A percentile compares a stretch with the other conserved stretches of the same genome.
Conservation (phyloP, 1,140 invertebrate species). For the Aradophagus sp. region DNA sequence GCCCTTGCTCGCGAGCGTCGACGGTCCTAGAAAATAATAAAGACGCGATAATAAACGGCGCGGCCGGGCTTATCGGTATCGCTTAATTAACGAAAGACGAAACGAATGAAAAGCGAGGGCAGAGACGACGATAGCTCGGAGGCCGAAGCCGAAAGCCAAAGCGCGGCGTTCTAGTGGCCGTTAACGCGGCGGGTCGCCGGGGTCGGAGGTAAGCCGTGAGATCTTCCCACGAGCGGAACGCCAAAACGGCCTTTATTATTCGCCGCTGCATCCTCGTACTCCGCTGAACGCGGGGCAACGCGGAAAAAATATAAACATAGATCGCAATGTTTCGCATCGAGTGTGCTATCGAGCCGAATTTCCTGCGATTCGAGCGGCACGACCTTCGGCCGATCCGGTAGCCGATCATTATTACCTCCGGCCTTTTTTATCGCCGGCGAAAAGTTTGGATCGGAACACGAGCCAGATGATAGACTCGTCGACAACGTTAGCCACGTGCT, state of each 20-base stretch:
- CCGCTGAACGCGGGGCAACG: conserved; percentile 39
- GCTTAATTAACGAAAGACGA: conserved; percentile 63
- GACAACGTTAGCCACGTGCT: conserved; percentile 26
- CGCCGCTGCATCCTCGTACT: conserved; percentile 55
- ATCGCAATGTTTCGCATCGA: conserved; percentile 51
- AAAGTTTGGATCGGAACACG: conserved; percentile 46
- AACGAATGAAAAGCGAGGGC: conserved; percentile 59
- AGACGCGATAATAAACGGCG: conserved; percentile 22
- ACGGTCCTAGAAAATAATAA: conserved; percentile 29
- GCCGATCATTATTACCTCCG: conserved; percentile 43
- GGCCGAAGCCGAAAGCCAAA: conserved; percentile 54
- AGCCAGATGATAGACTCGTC: conserved; percentile 48
- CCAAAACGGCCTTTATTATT: conserved; percentile 62
- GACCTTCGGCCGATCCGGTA: conserved; percentile 42
- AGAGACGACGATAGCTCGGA: conserved; percentile 56
- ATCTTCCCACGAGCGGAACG: conserved; percentile 67
- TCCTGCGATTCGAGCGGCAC: conserved; percentile 32
- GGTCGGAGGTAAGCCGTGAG: conserved; percentile 69
- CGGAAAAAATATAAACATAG: conserved; percentile 57
- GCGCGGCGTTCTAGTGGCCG: conserved; percentile 57
- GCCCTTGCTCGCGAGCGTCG: conserved; percentile 16
- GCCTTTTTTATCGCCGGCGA: conserved; percentile 33
- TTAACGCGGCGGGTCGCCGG: conserved; percentile 63
- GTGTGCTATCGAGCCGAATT: conserved; percentile 44
- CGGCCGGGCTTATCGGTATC: conserved; percentile 41